Conservation (phyloP, 2,797 vertebrate species). For the Eurystomus glaucurus region DNA sequence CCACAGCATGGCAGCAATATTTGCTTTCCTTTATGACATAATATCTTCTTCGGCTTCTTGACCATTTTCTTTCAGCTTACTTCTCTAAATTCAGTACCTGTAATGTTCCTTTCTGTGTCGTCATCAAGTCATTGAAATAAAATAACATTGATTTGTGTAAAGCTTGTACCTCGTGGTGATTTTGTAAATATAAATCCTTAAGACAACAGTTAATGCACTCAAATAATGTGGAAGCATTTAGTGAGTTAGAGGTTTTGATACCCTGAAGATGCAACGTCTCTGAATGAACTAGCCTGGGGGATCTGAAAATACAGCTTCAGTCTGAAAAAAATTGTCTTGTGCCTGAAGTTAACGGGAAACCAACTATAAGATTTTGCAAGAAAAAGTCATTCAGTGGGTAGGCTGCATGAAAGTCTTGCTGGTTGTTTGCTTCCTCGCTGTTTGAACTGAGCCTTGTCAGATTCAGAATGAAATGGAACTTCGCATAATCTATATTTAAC, state of each 20-base stretch:
- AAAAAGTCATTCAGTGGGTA: not conserved
- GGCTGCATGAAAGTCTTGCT: not conserved
- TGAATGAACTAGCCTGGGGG: not conserved
- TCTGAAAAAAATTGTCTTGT: not conserved
- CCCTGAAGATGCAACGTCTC: not conserved
- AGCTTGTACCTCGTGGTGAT: not conserved
- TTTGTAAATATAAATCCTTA: not conserved
- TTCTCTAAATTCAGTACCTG: not conserved
- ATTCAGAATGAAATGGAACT: not conserved
- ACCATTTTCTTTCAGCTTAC: not conserved
- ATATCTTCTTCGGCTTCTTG: not conserved
- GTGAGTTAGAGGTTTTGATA: not conserved
- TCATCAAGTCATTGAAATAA: not conserved
- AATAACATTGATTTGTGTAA: not conserved
- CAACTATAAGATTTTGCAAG: not conserved
- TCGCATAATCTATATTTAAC: not conserved
- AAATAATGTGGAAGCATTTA: rapidly evolving
- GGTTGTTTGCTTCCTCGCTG: not conserved
- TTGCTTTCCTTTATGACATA: slow-evolving; percentile 21
- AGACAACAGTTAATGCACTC: not conserved
- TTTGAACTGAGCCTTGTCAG: rapidly evolving
- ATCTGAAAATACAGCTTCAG: not conserved
- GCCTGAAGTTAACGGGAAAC: not conserved
- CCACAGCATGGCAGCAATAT: not conserved
- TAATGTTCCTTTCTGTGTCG: not conserved